Conservation (phyloP, 1,140 invertebrate species). For the Trachelipus rathkii region DNA sequence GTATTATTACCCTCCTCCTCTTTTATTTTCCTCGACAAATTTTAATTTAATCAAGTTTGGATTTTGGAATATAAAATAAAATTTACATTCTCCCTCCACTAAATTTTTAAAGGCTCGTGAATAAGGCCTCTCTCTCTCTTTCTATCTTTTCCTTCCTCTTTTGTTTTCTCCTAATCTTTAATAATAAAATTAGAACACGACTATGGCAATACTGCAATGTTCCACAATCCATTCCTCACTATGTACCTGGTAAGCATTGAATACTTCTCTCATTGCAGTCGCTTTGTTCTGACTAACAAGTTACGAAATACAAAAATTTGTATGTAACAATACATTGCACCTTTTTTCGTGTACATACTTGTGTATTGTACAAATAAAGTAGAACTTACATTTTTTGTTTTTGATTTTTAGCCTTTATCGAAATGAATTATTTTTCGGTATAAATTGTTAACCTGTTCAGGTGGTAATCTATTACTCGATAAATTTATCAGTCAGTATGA, state of each 20-base stretch:
- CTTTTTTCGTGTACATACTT: conserved; percentile 2
- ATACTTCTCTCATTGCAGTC: not conserved
- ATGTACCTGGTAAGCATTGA: conserved; percentile 4
- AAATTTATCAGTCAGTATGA: too few relatives aligned
- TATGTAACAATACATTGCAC: conserved; percentile 10
- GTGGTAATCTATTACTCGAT: too few relatives aligned
- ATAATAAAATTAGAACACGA: too few relatives aligned
- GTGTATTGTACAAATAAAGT: conserved; percentile 10
- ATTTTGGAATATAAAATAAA: not conserved
- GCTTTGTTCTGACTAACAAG: conserved; percentile 1
- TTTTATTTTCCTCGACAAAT: too few relatives aligned
- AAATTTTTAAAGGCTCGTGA: conserved; percentile 8
- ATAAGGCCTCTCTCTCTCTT: not conserved
- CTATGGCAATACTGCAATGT: not conserved
- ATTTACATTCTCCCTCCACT: conserved; percentile 9
- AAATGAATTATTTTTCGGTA: too few relatives aligned
- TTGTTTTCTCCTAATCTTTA: too few relatives aligned
- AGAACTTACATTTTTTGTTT: not conserved
- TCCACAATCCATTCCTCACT: conserved; percentile 4
- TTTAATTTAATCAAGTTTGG: not conserved
- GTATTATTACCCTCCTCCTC: too few relatives aligned
- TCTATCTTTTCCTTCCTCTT: too few relatives aligned
- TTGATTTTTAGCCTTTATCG: too few relatives aligned
- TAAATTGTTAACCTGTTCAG: too few relatives aligned
- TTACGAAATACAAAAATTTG: not conserved